These are phyloP conservation scores for Diglossa cyanea DNA, from an alignment of 2,797 vertebrate genomes.

Conservation along the genomic window DNA sequence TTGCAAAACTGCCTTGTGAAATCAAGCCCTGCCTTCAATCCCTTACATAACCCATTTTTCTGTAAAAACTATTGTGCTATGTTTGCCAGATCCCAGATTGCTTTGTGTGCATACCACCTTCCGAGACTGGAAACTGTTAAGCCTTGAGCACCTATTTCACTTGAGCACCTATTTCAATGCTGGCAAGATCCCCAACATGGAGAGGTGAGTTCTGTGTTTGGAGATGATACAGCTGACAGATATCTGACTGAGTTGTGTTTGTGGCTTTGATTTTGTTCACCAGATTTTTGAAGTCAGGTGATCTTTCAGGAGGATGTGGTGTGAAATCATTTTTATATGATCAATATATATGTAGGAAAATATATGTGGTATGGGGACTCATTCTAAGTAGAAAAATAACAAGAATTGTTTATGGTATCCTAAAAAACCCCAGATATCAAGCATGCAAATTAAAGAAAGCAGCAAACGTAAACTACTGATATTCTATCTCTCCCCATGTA, in stretches of 20 bases:
- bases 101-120: background rate
- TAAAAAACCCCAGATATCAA: background rate
- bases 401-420: background rate
- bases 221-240: background rate
- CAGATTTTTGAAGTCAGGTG: background rate
- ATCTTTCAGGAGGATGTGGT: background rate
- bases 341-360: background rate
- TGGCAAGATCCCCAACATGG: background rate
- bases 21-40: background rate
- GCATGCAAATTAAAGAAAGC: background rate
- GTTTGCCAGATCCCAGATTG: background rate
- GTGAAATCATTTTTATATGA: background rate
- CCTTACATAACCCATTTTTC: background rate
- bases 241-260: background rate
- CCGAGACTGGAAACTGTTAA: background rate
- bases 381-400: background rate
- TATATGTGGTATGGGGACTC: background rate
- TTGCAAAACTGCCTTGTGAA: background rate
- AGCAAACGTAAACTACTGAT: background rate
- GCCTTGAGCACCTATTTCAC: too few relatives aligned
- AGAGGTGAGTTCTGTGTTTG: background rate
- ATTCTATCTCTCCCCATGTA: background rate
- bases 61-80: background rate
- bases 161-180: background rate
- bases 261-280: background rate